phyloP scores from a whole-genome alignment of 2,113 vertebrate genomes.

The Tetrax tetrax region DNA sequence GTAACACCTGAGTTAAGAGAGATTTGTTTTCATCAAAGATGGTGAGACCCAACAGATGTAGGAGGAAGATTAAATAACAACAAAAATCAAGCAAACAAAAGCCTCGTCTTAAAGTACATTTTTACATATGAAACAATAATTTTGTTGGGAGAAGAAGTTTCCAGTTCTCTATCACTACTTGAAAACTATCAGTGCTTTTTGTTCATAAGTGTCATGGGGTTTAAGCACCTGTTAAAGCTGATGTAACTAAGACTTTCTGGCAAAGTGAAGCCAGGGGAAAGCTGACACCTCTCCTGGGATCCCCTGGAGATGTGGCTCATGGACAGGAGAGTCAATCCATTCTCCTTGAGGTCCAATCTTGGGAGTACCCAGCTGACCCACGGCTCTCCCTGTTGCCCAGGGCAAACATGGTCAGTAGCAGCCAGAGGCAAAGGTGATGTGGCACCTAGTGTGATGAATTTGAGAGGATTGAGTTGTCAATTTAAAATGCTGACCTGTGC shows the following conservation, averaged over 20 bases:
- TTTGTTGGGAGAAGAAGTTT: background rate
- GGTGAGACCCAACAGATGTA: background rate
- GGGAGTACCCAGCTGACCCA: background rate
- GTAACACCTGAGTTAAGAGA: background rate
- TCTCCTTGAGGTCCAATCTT: fast-evolving
- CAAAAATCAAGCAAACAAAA: constrained; percentile 1
- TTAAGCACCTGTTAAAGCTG: background rate
- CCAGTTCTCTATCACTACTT: background rate
- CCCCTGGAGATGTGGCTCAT: background rate
- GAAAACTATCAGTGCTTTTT: background rate
- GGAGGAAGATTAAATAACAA: background rate
- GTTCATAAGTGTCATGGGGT: background rate
- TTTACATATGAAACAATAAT: background rate
- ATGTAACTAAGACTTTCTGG: background rate
- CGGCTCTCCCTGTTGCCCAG: fast-evolving
- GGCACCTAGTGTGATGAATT: background rate
- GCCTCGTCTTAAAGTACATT: background rate
- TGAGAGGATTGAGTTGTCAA: background rate
- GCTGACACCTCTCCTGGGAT: background rate
- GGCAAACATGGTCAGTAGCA: fast-evolving
- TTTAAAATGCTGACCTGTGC: background rate
- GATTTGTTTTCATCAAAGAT: constrained; percentile 12
- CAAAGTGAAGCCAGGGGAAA: background rate
- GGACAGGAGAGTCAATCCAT: background rate
- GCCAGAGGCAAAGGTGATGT: fast-evolving